These are phyloP conservation scores for Artibeus lituratus DNA, from an alignment of 2,797 vertebrate species.

Conservation along the genomic window DNA sequence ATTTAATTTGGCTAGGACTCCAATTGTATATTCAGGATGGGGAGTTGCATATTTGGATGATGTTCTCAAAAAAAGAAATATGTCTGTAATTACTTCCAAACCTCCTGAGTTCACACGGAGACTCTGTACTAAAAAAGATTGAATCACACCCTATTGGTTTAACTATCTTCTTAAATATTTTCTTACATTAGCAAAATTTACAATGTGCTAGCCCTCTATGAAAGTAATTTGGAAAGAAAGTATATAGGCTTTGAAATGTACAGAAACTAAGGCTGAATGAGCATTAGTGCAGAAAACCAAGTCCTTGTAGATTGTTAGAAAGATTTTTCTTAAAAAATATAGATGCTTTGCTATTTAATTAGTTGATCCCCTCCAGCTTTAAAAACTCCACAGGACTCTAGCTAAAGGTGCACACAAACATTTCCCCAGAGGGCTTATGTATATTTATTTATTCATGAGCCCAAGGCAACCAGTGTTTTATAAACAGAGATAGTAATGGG, in stretches of 20 bases:
- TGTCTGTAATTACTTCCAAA: conserved; percentile 4
- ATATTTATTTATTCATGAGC: conserved; percentile 59
- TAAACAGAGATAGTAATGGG: conserved; percentile 4
- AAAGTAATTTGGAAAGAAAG: conserved; percentile 33
- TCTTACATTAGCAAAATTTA: neutral
- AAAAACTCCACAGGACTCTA: conserved; percentile 48
- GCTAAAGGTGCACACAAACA: conserved; percentile 50
- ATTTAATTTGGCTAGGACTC: neutral
- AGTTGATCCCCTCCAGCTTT: conserved; percentile 53
- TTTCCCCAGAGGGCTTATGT: conserved; percentile 49
- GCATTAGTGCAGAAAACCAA: neutral
- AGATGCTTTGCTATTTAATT: conserved; percentile 58
- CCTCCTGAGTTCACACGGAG: neutral
- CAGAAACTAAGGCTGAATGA: neutral
- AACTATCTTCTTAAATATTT: conserved; percentile 24
- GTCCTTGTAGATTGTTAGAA: conserved; percentile 6
- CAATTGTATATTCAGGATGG: neutral
- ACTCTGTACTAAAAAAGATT: neutral
- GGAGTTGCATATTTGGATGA: neutral
- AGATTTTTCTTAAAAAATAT: conserved; percentile 35
- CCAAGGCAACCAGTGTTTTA: conserved; percentile 48
- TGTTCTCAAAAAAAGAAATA: neutral
- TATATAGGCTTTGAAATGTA: neutral
- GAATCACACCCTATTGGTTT: neutral
- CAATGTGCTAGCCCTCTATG: neutral